Base-by-base conservation (phyloP, 2,113 vertebrate genomes). In the Donacobius atricapilla region DNA sequence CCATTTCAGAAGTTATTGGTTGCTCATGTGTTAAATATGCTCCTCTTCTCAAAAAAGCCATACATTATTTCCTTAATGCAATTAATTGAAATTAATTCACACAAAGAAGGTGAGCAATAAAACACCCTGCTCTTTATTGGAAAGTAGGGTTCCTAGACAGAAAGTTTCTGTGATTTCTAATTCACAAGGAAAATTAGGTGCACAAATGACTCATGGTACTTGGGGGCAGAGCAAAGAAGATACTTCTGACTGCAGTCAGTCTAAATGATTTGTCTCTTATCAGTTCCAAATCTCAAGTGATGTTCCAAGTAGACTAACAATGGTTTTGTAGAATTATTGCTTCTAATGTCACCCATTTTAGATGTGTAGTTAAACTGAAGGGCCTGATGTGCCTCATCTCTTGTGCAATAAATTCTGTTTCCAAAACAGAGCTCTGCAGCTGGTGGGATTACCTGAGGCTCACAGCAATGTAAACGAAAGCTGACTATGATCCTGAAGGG, bases 101-200 rank as follows among this genome's bases (percentile, higher is more conserved):
- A 97, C 93, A 97, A 97, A 95, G 86, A 97, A 96, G 83, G 71
- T 76, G 71, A 93, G 78, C 53, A 94, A 95, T 75, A 93, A 93
- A 95, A 93, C 84, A 91, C 66, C 48, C 25, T 95, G 42, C 23
- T 83, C 42, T 82, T 95, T 86, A 72, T 23, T 94, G 61, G 77
- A 92, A 95, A 90, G 57, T 80, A 95, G 79, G 64, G 23, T 86
- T 95, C 71, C 65, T 90, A 89, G 78, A 94, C 35, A 91, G 75
- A 92, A 39, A 76, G 39, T 72, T 90, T 44, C 53, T 88, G 42
- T 68, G 39, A 87, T 87, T 96, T 95, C 77, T 95, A 96, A 95
- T 95, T 93, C 93, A 94, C 93, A 95, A 94, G 90, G 93, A 94
- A 96, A 97, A 95, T 89, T 42, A 79, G 91, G 90, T 90, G 95